phyloP scores from a whole-genome alignment of 1,140 invertebrate species.

The Amyelois transitella region DNA sequence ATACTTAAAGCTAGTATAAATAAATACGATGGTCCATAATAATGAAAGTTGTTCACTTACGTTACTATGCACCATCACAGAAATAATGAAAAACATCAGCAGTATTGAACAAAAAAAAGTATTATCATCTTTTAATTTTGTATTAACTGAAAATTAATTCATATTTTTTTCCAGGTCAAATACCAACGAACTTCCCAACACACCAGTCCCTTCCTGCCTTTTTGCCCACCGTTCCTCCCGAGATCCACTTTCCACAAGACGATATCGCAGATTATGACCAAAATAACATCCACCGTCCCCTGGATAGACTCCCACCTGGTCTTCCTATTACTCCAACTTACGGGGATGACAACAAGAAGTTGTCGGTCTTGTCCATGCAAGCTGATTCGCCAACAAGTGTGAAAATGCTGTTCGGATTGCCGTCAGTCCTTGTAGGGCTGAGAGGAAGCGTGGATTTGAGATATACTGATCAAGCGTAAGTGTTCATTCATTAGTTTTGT shows the following conservation, averaged over 20 bases:
- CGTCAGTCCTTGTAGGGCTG: slow-evolving; percentile 86
- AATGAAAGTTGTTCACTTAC: no score
- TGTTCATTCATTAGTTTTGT: slow-evolving; percentile 16
- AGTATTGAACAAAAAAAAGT: no score
- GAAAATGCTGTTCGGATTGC: slow-evolving; percentile 87
- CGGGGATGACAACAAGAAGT: slow-evolving; percentile 56
- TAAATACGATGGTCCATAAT: no score
- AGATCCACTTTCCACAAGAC: slow-evolving; percentile 45
- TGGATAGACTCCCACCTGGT: slow-evolving; percentile 27
- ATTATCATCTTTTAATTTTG: no score
- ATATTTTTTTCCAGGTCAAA: background rate
- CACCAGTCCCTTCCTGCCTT: slow-evolving; percentile 30
- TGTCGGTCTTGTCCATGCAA: slow-evolving; percentile 81
- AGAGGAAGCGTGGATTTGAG: slow-evolving; percentile 88
- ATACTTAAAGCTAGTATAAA: no score
- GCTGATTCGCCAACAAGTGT: slow-evolving; percentile 85
- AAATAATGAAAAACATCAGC: no score
- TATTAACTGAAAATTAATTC: no score
- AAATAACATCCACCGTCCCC: slow-evolving; percentile 50
- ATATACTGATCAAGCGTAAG: slow-evolving; percentile 85
- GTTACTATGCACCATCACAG: no score
- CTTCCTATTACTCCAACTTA: slow-evolving; percentile 37
- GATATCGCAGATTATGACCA: slow-evolving; percentile 46
- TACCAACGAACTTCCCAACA: slow-evolving; percentile 26
- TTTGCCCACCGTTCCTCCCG: slow-evolving; percentile 55